Conservation (phyloP, 2,113 vertebrate genomes). For the Crocuta crocuta region DNA sequence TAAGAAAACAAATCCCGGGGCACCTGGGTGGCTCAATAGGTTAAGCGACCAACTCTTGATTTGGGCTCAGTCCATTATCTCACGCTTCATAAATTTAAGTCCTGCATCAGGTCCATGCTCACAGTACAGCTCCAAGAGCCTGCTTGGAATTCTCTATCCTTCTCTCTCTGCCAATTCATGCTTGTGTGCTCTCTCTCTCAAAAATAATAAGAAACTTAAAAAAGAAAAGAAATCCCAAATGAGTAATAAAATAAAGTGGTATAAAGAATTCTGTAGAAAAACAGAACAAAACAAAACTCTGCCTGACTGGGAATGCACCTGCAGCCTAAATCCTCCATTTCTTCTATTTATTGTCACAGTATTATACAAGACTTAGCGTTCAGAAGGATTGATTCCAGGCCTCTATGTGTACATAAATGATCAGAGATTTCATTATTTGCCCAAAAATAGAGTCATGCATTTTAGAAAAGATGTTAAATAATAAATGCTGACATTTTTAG, state of each 20-base stretch:
- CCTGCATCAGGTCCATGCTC: too few relatives aligned
- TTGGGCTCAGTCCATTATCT: too few relatives aligned
- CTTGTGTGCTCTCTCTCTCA: too few relatives aligned
- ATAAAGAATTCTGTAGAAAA: not conserved
- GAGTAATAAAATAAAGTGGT: not conserved
- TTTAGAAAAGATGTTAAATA: constrained; percentile 68
- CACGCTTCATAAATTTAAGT: too few relatives aligned
- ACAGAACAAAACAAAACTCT: not conserved
- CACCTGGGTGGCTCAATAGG: too few relatives aligned
- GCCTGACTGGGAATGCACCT: not conserved
- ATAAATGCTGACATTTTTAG: constrained; percentile 61
- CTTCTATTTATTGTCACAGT: not conserved
- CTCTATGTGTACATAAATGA: constrained; percentile 44
- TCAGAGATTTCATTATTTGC: constrained; percentile 66
- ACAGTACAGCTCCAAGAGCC: too few relatives aligned
- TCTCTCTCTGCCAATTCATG: too few relatives aligned
- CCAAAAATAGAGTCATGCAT: constrained; percentile 58
- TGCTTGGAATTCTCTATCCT: too few relatives aligned
- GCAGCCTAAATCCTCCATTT: not conserved
- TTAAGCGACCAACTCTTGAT: too few relatives aligned
- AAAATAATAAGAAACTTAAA: not conserved
- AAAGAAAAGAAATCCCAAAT: not conserved
- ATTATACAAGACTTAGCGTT: not conserved
- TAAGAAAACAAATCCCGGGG: not conserved
- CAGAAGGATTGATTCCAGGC: not conserved